These are phyloP conservation scores for Prochilodus magdalenae DNA, from an alignment of 2,113 vertebrate genomes.

Conservation along the genomic window DNA sequence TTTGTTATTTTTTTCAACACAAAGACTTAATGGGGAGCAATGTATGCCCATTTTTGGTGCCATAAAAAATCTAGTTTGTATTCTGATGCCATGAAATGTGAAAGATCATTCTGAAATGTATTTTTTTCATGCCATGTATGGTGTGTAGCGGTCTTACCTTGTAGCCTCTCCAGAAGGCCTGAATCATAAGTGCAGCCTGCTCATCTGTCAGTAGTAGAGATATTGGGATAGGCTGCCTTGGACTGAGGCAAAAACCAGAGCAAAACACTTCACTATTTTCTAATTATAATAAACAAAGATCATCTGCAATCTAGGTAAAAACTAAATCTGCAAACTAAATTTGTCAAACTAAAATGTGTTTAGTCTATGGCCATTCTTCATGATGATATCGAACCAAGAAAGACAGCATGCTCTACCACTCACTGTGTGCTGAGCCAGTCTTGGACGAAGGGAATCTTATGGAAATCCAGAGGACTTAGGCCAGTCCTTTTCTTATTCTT, in stretches of 20 bases:
- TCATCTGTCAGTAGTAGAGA: slow-evolving; percentile 83
- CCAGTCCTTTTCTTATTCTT: slow-evolving; percentile 81
- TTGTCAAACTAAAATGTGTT: background rate
- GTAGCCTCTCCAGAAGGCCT: slow-evolving; percentile 93
- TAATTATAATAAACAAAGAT: background rate
- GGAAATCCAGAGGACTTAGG: slow-evolving; percentile 76
- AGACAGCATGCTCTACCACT: slow-evolving; percentile 68
- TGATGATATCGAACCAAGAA: background rate
- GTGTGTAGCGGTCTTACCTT: slow-evolving; percentile 74
- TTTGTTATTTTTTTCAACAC: too few species aligned
- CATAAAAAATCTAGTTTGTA: too few species aligned
- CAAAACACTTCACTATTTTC: background rate
- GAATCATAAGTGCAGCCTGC: slow-evolving; percentile 82
- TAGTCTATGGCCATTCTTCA: background rate
- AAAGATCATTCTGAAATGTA: too few species aligned
- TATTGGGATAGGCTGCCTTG: slow-evolving; percentile 80
- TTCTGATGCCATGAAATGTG: too few species aligned
- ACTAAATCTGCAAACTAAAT: too few species aligned
- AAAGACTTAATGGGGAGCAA: too few species aligned
- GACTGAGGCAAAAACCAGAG: slow-evolving; percentile 69
- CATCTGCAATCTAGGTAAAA: background rate
- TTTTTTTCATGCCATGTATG: too few species aligned
- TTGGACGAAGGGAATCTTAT: slow-evolving; percentile 88
- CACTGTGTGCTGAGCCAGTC: slow-evolving; percentile 85
- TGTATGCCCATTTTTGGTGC: too few species aligned